These are phyloP conservation scores for Scaptomyza cyrtandrae DNA, from an alignment of 2,888 invertebrate species.

Conservation along the genomic window DNA sequence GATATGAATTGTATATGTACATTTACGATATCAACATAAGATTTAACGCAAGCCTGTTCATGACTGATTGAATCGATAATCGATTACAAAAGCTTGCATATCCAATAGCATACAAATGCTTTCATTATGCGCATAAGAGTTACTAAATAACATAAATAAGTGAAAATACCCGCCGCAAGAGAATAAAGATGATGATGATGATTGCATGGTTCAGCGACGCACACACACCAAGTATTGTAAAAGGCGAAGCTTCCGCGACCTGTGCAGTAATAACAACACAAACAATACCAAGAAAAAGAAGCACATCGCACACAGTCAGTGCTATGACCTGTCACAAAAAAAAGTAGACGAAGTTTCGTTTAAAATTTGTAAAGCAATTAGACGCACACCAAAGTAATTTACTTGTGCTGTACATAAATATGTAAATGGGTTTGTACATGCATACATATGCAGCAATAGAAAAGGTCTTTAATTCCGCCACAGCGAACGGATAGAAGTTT, in stretches of 20 bases:
- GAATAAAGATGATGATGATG: constrained; percentile 28
- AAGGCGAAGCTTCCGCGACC: constrained; percentile 45
- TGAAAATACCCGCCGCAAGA: constrained; percentile 4
- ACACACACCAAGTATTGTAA: constrained; percentile 19
- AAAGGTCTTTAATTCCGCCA: constrained; percentile 79
- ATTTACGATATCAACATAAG: background rate
- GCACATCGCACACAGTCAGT: constrained; percentile 14
- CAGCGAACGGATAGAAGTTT: constrained; percentile 47
- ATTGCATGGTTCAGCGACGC: constrained; percentile 50
- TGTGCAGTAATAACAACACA: constrained; percentile 22
- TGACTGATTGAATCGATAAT: background rate
- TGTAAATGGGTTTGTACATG: background rate
- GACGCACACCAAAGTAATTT: constrained; percentile 71
- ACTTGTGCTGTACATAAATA: constrained; percentile 29
- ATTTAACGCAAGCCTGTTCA: background rate
- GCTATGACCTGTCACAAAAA: constrained; percentile 65
- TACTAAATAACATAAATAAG: background rate
- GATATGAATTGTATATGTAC: background rate
- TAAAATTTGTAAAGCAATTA: constrained; percentile 76
- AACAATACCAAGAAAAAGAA: constrained; percentile 19
- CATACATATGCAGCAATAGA: constrained; percentile 46
- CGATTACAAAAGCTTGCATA: background rate
- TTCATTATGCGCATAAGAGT: background rate
- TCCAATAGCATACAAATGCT: background rate
- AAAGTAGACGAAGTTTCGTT: constrained; percentile 34